phyloP scores from a whole-genome alignment of 2,888 invertebrate species.

The Amitus sp. region DNA sequence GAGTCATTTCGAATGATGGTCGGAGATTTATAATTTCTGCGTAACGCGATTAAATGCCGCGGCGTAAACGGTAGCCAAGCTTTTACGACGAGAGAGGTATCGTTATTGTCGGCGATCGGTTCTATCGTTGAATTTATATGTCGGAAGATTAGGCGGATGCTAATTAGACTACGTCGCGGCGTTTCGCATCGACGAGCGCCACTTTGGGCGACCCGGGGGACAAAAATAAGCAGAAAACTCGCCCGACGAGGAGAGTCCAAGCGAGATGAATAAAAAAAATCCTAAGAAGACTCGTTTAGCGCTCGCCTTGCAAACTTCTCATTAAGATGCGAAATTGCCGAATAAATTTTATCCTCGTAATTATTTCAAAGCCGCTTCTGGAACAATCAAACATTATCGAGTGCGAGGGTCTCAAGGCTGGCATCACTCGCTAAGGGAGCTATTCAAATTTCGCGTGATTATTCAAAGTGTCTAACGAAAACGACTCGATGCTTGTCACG shows the following conservation, averaged over 20 bases:
- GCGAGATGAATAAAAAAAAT: constrained; percentile 23
- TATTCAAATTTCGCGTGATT: constrained; percentile 18
- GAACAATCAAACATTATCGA: constrained; percentile 3
- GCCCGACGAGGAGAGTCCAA: constrained; percentile 26
- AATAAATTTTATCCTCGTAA: constrained; percentile 16
- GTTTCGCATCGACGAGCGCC: constrained; percentile 52
- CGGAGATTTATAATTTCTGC: constrained; percentile 37
- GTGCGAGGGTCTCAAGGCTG: too few relatives aligned
- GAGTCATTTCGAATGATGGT: background rate
- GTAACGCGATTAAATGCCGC: constrained; percentile 17
- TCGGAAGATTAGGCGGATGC: constrained; percentile 51
- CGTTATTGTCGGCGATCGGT: constrained; percentile 51
- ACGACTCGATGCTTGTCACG: constrained; percentile 31
- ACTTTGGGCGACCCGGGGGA: constrained; percentile 39
- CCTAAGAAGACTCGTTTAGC: constrained; percentile 37
- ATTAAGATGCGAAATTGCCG: constrained; percentile 35
- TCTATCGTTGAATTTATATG: constrained; percentile 49
- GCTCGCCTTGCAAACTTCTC: constrained; percentile 34
- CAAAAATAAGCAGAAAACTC: constrained; percentile 47
- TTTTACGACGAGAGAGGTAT: constrained; percentile 39
- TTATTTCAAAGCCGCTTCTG: background rate
- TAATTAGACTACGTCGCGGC: constrained; percentile 56
- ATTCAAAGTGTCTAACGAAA: constrained; percentile 28
- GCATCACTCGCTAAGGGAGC: constrained; percentile 22
- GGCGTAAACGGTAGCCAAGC: constrained; percentile 39